Base-by-base conservation (phyloP, 2,888 invertebrate species). In the Eulithis prunata region DNA sequence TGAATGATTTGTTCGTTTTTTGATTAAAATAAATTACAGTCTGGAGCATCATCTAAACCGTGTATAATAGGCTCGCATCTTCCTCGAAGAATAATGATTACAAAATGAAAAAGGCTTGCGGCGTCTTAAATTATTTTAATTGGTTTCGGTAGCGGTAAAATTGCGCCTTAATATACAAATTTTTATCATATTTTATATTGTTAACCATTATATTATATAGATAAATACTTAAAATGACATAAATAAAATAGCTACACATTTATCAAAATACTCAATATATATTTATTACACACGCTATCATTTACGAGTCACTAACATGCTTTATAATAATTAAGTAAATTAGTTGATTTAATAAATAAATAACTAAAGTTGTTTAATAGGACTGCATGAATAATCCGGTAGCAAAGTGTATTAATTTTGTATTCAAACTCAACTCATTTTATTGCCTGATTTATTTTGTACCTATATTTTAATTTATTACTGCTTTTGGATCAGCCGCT, bases 41-140 rank as follows among this genome's bases (percentile, higher is more conserved):
- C 83, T 81, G 78, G 84, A 81, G 82, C 82, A 82, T 86, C 83
- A 83, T 85, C 89, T 90, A 90, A 91, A 88, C 87, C 88, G 86
- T 87, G 83, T 88, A 88, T 91, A 91, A 91, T 90, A 90, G 87
- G 88, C 85, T 86, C 82, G 86, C 84, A 86, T 90, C 87, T 87
- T 84, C 86, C 78, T 83, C 86, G 85, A 88, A 89, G 90, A 91
- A 88, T 91, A 89, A 92, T 91, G 88, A 88, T 84, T 89, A 88
- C 86, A 90, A 91, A 91, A 91, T 89, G 89, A 91, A 91, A 90
- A 91, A 91, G 84, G 86, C 90, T 83, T 73, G 82, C 80, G 87
- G 92, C 91, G 82, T 90, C 88, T 90, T 90, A 89, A 92, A 93
- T 93, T 93, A 93, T 93, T 93, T 93, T 93, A 93, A 93, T 93